These are phyloP conservation scores for Meriones unguiculatus DNA, from an alignment of 2,113 vertebrate genomes.

Conservation along the genomic window DNA sequence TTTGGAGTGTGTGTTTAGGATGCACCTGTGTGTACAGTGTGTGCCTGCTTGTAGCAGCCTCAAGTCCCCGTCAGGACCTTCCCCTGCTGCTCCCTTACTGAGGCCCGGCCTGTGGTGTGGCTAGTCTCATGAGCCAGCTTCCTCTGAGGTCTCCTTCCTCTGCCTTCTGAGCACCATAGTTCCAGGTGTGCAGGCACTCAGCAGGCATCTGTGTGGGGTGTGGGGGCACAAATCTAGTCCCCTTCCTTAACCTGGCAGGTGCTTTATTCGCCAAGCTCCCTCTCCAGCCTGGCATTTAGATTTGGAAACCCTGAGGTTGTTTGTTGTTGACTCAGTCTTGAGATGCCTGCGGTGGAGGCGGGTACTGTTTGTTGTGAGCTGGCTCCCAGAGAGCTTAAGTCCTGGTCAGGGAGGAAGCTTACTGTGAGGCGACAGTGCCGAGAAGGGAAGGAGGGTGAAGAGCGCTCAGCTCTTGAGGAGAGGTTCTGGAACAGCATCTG, in stretches of 20 bases:
- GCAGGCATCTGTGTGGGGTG: neutral
- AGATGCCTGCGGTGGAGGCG: neutral
- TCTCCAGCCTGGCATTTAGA: neutral
- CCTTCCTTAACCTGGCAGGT: neutral
- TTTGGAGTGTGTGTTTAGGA: neutral
- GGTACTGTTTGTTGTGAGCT: neutral
- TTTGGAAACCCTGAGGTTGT: constrained; percentile 25
- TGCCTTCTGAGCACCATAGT: neutral
- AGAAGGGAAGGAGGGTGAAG: neutral
- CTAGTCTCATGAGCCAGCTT: neutral
- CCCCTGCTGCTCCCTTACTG: neutral
- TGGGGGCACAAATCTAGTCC: neutral
- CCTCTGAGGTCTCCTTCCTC: neutral
- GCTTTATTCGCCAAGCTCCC: neutral
- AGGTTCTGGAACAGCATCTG: neutral
- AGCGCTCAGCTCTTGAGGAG: neutral
- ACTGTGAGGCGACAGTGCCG: neutral
- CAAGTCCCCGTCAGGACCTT: neutral
- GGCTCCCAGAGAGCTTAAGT: constrained; percentile 13
- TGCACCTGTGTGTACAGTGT: neutral
- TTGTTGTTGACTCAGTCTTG: constrained; percentile 29
- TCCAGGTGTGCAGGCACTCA: neutral
- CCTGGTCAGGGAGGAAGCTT: neutral
- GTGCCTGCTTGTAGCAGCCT: neutral
- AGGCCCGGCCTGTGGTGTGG: neutral